Evolutionary conservation across 2,888 invertebrate species (phyloP), one percentile per base, ranked within the genome.

Genomic region (Uloborus plumipes): DNA sequence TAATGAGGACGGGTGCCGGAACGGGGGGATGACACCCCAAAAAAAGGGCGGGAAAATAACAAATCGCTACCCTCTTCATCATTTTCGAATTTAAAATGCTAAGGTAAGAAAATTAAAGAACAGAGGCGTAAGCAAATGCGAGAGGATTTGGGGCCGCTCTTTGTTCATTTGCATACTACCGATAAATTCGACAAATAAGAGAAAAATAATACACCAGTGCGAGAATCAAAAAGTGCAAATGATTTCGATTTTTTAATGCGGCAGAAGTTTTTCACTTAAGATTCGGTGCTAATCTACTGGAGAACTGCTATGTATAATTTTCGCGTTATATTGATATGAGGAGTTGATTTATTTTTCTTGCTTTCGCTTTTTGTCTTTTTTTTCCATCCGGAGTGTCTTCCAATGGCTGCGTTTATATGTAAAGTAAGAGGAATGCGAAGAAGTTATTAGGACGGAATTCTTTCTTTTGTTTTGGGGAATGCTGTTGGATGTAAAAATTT

Each of bases 11-110:
- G 67, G 71, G 62, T 73, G 80, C 20, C 59, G 51, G 26, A 53
- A 15, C 67, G 39, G 55, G 49, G 64, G 14, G 65, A 59, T 22
- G 13, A 39, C 39, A 39, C 39, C 39, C 26, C 39, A 39, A 39
- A 47, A n/a, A 47, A 47, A 31, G 47, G 20, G 18, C 39, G 15
- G 58, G 72, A 64, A 74, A 74, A 74, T 70, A 72, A 72, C 75
- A 71, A 69, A 75, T 75, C 81, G 75, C n/a, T 49, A 20, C 70
- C 64, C 75, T 75, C 71, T 81, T 71, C 81, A 81, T 81, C 81
- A 71, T 81, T 81, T 81, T 76, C 81, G 71, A 81, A 71, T 81
- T 81, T 81, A 76, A 81, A 81, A 81, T 81, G 81, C 81, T 81
- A 81, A 81, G 66, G 75, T 75, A 75, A 59, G 80, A 73, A 80